These are phyloP conservation scores for Altica lythri DNA, from an alignment of 2,888 invertebrate species.

Conservation along the genomic window DNA sequence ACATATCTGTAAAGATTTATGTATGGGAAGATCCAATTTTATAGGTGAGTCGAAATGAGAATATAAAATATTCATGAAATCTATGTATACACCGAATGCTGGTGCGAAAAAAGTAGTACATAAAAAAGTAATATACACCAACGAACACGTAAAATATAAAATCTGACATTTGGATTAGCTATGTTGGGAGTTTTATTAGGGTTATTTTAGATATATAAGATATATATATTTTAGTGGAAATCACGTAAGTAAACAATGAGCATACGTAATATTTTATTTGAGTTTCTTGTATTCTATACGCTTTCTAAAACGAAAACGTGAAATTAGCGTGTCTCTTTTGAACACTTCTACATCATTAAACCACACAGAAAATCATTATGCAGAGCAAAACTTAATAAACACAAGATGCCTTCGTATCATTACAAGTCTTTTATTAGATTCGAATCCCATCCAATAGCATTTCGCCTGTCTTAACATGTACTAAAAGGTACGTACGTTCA, in stretches of 20 bases:
- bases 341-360: constrained; percentile 11
- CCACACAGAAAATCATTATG: constrained; percentile 19
- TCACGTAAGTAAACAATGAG: background rate
- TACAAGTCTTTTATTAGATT: constrained; percentile 21
- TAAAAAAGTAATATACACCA: constrained; percentile 14
- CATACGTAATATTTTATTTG: background rate
- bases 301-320: no score
- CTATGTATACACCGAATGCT: constrained; percentile 6
- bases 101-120: constrained; percentile 19
- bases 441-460: background rate
- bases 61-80: constrained; percentile 20
- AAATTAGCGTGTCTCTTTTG: constrained; percentile 8
- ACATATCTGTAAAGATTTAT: constrained; percentile 26
- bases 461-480: constrained; percentile 10
- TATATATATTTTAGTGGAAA: no score
- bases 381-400: constrained; percentile 21
- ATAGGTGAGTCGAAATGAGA: constrained; percentile 14
- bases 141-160: constrained; percentile 15
- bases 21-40: constrained; percentile 20
- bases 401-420: constrained; percentile 16
- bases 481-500: constrained; percentile 23
- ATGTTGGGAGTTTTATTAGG: constrained; percentile 19
- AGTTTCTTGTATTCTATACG: background rate
- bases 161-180: constrained; percentile 15
- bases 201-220: no score